Evolutionary conservation across 2,888 invertebrate species (phyloP).

Genomic region (Stenchaetothrips biformis): DNA sequence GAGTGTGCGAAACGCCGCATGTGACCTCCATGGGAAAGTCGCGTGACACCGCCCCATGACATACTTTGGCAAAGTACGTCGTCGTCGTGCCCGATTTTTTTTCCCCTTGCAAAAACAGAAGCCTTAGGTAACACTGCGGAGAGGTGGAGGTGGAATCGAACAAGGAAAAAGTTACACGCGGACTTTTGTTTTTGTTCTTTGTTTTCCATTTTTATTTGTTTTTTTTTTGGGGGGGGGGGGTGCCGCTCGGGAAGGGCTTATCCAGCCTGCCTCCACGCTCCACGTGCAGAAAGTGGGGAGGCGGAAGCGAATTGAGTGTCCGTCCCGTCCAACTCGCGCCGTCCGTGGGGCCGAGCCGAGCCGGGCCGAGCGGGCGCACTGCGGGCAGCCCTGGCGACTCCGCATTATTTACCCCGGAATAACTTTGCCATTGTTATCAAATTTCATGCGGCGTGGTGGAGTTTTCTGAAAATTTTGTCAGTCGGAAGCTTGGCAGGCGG

Average conservation of each 20-base stretch:
- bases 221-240: background rate
- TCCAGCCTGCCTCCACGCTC: background rate
- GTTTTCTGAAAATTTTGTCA: constrained; percentile 10
- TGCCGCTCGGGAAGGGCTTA: background rate
- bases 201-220: no score
- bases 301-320: background rate
- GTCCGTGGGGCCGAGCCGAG: background rate
- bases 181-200: no score
- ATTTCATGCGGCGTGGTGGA: background rate
- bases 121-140: no score
- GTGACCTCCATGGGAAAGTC: no score
- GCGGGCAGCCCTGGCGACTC: background rate
- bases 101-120: no score
- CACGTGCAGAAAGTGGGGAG: background rate
- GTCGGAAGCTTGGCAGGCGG: background rate
- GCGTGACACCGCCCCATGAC: no score
- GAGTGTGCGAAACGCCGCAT: no score
- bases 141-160: no score
- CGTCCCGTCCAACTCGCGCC: background rate
- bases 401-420: background rate
- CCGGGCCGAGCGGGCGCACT: no score
- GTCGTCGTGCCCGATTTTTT: no score
- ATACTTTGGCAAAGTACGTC: no score
- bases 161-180: no score
- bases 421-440: constrained; percentile 10